Evolutionary conservation across 2,888 invertebrate species (phyloP), one percentile per base, ranked within the genome.

Genomic region (Microctonus hyperodae): DNA sequence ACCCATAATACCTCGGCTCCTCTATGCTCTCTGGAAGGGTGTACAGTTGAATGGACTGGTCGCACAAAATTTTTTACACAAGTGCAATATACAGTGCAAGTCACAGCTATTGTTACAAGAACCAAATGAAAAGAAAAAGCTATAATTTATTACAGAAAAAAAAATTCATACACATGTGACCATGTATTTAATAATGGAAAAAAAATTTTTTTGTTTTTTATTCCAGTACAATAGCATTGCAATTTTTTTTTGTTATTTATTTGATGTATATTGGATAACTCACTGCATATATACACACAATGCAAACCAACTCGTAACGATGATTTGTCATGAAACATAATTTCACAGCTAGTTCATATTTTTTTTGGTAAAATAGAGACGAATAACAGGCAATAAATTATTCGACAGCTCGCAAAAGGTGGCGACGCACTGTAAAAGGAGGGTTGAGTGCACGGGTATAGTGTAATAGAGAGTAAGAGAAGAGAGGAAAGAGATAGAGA

Each of bases 341-440:
- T 51, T 51, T 9, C 2, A n/a, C 5, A 11, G n/a, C 13, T n/a
- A 51, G 25, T 51, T 51, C 51, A 51, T 51, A 23, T 23, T n/a
- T 3, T 20, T 25, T 51, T 25, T 51, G 2, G 25, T 2, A 25
- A 25, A 51, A 51, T 28, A 31, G n/a, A 55, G 31, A 33, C 55
- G n/a, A 55, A 55, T 55, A 55, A 33, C 55, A n/a, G 31, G 55
- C 55, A 33, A 55, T 55, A 55, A 55, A 31, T 55, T 31, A 55
- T 16, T 25, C n/a, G 28, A 53, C 25, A 13, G 13, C 33, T 33
- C 9, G 31, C n/a, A 55, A 31, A 31, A 55, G 55, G 28, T 28
- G 55, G 33, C 31, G 55, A 51, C 13, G 11, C 25, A 13, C 9
- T 48, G 33, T 35, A 31, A 35, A 35, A 55, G 25, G 22, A 31